Conservation (phyloP, 1,140 invertebrate genomes). For the Drosophila paulistorum region DNA sequence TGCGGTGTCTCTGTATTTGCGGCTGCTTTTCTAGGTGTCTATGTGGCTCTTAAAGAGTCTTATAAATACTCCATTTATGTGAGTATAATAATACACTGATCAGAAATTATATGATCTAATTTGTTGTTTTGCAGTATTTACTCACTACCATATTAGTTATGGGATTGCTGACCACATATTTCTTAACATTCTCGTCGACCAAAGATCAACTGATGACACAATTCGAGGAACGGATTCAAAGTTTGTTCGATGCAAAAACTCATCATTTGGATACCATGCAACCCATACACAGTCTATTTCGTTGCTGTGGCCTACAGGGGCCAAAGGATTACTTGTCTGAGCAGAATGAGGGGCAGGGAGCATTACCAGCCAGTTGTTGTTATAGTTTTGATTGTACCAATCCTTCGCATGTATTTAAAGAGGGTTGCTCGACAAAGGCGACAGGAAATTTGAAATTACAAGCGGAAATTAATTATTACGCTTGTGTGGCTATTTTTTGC, state of each 20-base stretch:
- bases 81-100: slow-evolving; percentile 15
- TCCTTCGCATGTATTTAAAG: slow-evolving; percentile 54
- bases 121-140: slow-evolving; percentile 34
- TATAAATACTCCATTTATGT: slow-evolving; percentile 70
- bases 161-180: slow-evolving; percentile 46
- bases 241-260: slow-evolving; percentile 48
- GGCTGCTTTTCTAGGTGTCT: slow-evolving; percentile 59
- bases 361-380: slow-evolving; percentile 72
- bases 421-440: slow-evolving; percentile 63
- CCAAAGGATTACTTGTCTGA: slow-evolving; percentile 67
- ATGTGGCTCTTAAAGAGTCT: slow-evolving; percentile 63
- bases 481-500: slow-evolving; percentile 52
- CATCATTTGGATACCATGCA: slow-evolving; percentile 58
- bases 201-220: slow-evolving; percentile 49
- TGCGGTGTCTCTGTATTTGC: slow-evolving; percentile 48
- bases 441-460: slow-evolving; percentile 43
- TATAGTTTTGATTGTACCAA: slow-evolving; percentile 63
- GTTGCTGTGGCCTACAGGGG: slow-evolving; percentile 70
- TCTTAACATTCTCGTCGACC: slow-evolving; percentile 61
- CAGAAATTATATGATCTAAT: not conserved
- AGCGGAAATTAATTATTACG: slow-evolving; percentile 61
- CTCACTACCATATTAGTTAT: slow-evolving; percentile 48
- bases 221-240: slow-evolving; percentile 57
- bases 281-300: slow-evolving; percentile 66
- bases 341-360: slow-evolving; percentile 41